Base-by-base conservation (phyloP, 1,140 invertebrate genomes). In the Aphelenchoides fujianensis region DNA sequence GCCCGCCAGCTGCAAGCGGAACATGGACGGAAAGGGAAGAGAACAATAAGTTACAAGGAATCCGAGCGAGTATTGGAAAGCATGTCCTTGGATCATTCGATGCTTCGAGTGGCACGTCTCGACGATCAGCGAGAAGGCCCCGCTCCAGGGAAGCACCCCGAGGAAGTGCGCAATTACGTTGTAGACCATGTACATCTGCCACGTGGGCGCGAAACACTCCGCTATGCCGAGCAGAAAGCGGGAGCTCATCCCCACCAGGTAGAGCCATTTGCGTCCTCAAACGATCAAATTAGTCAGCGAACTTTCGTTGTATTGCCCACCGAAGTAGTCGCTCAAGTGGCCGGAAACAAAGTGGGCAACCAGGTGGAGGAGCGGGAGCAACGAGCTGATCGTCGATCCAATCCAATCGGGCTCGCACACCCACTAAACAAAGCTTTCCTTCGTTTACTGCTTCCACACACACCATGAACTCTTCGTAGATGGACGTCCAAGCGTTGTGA, bases 91-190 rank as follows among this genome's bases (percentile, higher is more conserved):
- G 35, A 75, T 55, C 31, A 75, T 16, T 28, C 74, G 52, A 34
- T 76, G 74, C 52, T 75, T 76, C 0, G 74, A 67, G 52, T 76
- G 62, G 0, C 75, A 73, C 7, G 74, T 63, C 41, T 75, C 74
- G 16, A 75, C 74, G 41, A 75, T 48, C 9, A 75, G 30, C 12
- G 74, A 64, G 41, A 75, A 75, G 0, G 74, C 76, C 16, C 73
- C 68, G 2, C 67, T 48, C 23, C n/a, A 48, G 19, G 52, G 32
- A 30, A 76, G 71, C 3, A 72, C 68, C 2, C 34, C 30, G 2
- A 76, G 27, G n/a, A 75, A 68, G 35, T 28, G n/a, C 3, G 31
- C 61, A 67, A 76, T 30, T 1, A 70, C 62, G n/a, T 28, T 69
- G 32, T 76, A 27, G 3, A 23, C 32, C 19, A 75, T 28, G 53